Base-by-base conservation (phyloP, 2,888 invertebrate genomes). In the Chrysodeixis includens region DNA sequence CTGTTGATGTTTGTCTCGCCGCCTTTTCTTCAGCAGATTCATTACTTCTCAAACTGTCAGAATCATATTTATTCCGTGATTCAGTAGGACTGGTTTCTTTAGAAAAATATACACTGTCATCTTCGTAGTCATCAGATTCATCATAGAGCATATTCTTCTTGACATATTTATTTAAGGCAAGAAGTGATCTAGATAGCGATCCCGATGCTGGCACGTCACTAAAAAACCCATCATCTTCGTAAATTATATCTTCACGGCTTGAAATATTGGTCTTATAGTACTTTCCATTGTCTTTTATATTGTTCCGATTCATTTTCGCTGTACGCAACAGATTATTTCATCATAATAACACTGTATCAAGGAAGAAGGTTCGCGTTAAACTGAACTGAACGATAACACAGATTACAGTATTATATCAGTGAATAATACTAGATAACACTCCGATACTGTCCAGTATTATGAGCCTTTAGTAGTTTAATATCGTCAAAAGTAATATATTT, bases 31-130 rank as follows among this genome's bases (percentile, higher is more conserved):
- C 86, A 35, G 64, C 67, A 14, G 88, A 89, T 57, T 90, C 90
- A 67, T 82, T 86, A 68, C 92, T 93, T 82, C 81, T 88, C 56
- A 87, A 57, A 78, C 93, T 92, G 49, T 93, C 93, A 1, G 92
- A 86, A 78, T 94, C 93, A 83, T 86, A 90, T 87, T 92, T 93
- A 18, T 81, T 83, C 51, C 88, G 86, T 44, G 90, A 91, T 69
- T 93, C 88, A 71, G 90, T 92, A 14, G 94, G 94, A 63, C 92
- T 94, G 56, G 88, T 93, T 82, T 94, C 94, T 78, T 94, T 94
- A 32, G 94, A 92, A 82, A 92, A 94, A 78, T 93, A 94, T 22
- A 90, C 92, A 61, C 86, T 85, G 67, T 95, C 94, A 56, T 85
- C 83, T 64, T 88, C 87, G 35, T 80, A 68, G 62, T 83, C 83